A percentile compares a stretch with the other conserved stretches of the same genome.
These are phyloP conservation scores for Stictocephala bisonia DNA, from an alignment of 2,888 invertebrate species.

Conservation along the genomic window DNA sequence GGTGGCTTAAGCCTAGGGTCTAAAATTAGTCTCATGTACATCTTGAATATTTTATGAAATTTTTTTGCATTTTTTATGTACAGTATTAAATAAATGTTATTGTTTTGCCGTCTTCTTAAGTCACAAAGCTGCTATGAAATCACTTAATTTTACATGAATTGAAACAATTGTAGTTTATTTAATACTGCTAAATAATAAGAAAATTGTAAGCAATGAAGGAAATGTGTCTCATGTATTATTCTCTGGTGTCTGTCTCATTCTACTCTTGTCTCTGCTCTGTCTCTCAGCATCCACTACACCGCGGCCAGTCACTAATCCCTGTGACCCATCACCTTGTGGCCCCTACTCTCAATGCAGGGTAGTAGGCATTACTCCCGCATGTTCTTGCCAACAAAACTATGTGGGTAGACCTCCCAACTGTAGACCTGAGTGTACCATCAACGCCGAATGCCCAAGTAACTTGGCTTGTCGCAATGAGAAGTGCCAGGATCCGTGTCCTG, in stretches of 20 bases:
- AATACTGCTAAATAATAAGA: too few species aligned
- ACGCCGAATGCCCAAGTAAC: slow-evolving; percentile 84
- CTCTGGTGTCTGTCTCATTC: slow-evolving; percentile 46
- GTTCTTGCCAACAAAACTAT: slow-evolving; percentile 83
- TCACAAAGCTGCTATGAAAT: too few species aligned
- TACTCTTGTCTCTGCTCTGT: slow-evolving; percentile 50
- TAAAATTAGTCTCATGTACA: too few species aligned
- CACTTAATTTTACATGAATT: too few species aligned
- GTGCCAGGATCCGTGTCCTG: slow-evolving; percentile 86
- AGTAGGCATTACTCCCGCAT: slow-evolving; percentile 85
- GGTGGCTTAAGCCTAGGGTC: too few species aligned
- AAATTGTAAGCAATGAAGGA: too few species aligned
- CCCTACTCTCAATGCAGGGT: slow-evolving; percentile 85
- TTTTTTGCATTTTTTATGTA: too few species aligned
- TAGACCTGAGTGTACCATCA: slow-evolving; percentile 83
- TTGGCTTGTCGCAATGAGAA: slow-evolving; percentile 84
- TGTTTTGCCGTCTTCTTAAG: too few species aligned
- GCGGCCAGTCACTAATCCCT: slow-evolving; percentile 72
- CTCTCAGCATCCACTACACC: slow-evolving; percentile 63
- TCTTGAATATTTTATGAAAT: too few species aligned
- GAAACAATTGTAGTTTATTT: too few species aligned
- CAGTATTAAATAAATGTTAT: too few species aligned
- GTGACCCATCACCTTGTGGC: slow-evolving; percentile 85
- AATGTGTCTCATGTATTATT: slow-evolving; percentile 36
- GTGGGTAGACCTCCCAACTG: slow-evolving; percentile 89